These are phyloP conservation scores for Tenualosa thibaudeaui DNA, from an alignment of 2,797 vertebrate genomes.

Conservation along the genomic window DNA sequence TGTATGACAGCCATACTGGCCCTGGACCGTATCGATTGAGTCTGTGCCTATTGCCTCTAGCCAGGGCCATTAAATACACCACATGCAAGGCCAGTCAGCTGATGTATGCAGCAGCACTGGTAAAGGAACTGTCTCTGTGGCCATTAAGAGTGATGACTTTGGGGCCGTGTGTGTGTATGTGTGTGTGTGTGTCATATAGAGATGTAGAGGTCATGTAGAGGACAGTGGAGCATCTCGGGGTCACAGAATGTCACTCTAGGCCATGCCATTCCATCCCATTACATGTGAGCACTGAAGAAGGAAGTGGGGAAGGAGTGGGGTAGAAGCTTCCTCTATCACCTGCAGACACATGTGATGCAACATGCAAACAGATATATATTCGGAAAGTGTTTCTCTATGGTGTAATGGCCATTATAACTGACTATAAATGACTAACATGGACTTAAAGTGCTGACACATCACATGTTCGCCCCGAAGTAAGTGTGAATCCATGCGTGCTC, in stretches of 20 bases:
- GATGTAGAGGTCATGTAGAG: neutral
- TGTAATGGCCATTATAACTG: too few species aligned
- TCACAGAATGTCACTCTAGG: neutral
- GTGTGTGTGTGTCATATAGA: neutral
- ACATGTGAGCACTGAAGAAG: too few species aligned
- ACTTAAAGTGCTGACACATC: neutral
- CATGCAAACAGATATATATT: too few species aligned
- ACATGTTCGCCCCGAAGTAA: neutral
- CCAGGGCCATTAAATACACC: neutral
- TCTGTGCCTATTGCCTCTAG: neutral
- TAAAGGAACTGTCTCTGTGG: neutral
- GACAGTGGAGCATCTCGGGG: neutral
- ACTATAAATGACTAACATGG: neutral
- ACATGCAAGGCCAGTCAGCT: neutral
- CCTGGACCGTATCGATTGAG: neutral
- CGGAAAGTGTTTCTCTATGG: too few species aligned
- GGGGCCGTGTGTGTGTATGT: neutral
- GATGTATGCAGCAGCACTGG: neutral
- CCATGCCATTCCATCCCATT: neutral
- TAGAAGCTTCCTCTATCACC: neutral
- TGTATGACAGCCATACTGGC: neutral
- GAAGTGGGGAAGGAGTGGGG: neutral
- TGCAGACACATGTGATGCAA: neutral
- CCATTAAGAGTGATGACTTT: neutral
- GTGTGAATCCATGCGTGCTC: constrained; percentile 9